Percentiles rank a stretch among this genome's conserved stretches.
Conservation (phyloP, 2,113 vertebrate genomes). For the Pseudorasbora parva region DNA sequence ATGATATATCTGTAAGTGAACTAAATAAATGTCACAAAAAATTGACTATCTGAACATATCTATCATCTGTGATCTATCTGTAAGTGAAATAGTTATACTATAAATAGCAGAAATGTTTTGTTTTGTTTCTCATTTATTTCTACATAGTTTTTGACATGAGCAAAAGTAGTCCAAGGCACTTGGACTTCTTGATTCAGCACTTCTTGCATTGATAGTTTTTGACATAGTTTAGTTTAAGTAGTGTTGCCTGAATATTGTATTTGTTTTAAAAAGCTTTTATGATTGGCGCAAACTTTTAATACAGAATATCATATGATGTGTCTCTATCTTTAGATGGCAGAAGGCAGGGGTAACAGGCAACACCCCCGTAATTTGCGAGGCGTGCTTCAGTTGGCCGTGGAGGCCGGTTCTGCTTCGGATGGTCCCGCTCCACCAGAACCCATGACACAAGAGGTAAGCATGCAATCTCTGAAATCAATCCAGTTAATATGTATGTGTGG, state of each 20-base stretch:
- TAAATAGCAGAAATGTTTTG: background rate
- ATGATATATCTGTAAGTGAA: background rate
- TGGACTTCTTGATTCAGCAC: too few relatives aligned
- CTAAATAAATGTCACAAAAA: background rate
- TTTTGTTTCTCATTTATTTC: background rate
- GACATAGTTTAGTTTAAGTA: background rate
- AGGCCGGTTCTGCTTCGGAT: constrained; percentile 79
- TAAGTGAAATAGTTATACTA: background rate
- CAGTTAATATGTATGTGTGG: background rate
- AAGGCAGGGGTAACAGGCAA: constrained; percentile 61
- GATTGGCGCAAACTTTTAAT: too few relatives aligned
- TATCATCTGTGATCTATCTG: background rate
- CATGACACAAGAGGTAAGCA: constrained; percentile 86
- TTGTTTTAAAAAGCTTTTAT: background rate
- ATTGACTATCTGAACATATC: background rate
- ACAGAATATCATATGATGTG: background rate
- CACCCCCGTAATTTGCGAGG: constrained; percentile 84
- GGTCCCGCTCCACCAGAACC: constrained; percentile 71
- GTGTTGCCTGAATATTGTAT: background rate
- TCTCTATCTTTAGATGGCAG: constrained; percentile 70
- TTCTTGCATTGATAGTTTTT: too few relatives aligned
- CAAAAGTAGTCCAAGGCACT: too few relatives aligned
- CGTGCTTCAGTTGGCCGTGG: constrained; percentile 85
- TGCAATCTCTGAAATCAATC: background rate
- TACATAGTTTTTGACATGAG: background rate